phyloP scores from a whole-genome alignment of 1,140 invertebrate genomes.

The Drosophila bifasciata region DNA sequence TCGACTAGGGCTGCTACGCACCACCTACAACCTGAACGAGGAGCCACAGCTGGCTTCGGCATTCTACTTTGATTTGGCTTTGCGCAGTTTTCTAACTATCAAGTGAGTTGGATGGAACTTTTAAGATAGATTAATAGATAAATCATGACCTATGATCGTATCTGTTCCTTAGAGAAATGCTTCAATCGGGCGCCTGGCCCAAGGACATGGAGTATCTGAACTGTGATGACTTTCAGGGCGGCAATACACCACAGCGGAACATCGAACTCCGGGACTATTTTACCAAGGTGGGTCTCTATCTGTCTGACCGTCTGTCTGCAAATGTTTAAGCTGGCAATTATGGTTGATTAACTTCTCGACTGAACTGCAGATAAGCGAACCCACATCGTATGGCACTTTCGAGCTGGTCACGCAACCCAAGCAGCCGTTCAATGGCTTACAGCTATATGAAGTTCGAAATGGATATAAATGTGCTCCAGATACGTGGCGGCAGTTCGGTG shows the following conservation, averaged over 20 bases:
- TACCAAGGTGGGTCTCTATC: constrained; percentile 84
- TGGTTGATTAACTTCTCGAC: constrained; percentile 48
- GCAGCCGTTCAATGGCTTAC: constrained; percentile 87
- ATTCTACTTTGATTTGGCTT: constrained; percentile 93
- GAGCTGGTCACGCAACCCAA: constrained; percentile 83
- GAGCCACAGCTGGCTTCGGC: constrained; percentile 90
- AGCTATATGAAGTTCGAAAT: constrained; percentile 90
- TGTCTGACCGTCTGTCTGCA: background rate
- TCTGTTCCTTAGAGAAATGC: constrained; percentile 69
- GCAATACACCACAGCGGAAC: constrained; percentile 88
- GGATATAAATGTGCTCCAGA: constrained; percentile 87
- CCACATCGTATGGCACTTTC: constrained; percentile 88
- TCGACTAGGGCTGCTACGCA: constrained; percentile 87
- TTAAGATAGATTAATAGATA: too few relatives aligned
- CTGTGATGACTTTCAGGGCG: constrained; percentile 91
- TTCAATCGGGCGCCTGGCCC: constrained; percentile 88
- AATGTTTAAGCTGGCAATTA: constrained; percentile 42
- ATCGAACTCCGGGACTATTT: constrained; percentile 86
- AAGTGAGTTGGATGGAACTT: constrained; percentile 85
- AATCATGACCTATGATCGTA: background rate
- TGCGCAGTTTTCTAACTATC: constrained; percentile 89
- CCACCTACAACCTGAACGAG: constrained; percentile 88
- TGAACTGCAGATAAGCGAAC: constrained; percentile 85
- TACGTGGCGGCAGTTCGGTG: constrained; percentile 87
- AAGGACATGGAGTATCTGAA: constrained; percentile 89